A percentile compares a stretch with the other conserved stretches of the same genome.
Evolutionary conservation across 2,888 invertebrate genomes (phyloP).

Genomic region (Heliconius hortense): DNA sequence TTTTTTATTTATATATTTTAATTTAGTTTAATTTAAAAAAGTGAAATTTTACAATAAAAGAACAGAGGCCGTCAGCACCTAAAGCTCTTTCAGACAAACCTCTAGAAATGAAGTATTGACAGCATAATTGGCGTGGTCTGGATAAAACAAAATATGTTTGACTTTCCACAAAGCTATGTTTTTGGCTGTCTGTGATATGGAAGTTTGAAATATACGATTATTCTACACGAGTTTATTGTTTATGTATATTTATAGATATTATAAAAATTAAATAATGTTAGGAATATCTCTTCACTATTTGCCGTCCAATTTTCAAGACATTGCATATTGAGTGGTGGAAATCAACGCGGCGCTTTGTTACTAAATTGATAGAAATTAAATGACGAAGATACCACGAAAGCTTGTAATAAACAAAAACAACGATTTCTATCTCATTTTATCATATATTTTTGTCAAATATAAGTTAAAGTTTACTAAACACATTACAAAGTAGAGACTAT

Average conservation of each 20-base stretch:
- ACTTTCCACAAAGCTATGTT: not conserved
- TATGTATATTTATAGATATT: too few relatives aligned
- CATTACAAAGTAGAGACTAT: slow-evolving; percentile 12
- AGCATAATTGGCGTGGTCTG: not conserved
- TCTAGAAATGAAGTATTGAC: slow-evolving; percentile 9
- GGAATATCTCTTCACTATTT: too few relatives aligned
- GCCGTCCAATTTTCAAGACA: too few relatives aligned
- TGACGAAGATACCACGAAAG: too few relatives aligned
- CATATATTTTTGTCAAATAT: not conserved
- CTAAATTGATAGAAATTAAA: too few relatives aligned
- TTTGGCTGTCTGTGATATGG: not conserved
- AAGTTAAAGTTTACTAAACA: not conserved
- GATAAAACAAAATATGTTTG: not conserved
- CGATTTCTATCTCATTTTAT: too few relatives aligned
- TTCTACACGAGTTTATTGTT: too few relatives aligned
- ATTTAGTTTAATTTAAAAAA: not conserved
- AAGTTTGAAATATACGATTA: not conserved
- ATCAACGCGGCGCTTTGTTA: too few relatives aligned
- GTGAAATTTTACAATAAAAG: not conserved
- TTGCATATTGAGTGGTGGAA: too few relatives aligned
- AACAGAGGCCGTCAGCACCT: not conserved
- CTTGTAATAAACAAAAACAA: too few relatives aligned
- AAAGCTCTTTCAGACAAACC: not conserved
- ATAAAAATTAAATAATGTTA: too few relatives aligned
- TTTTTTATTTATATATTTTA: not conserved